Evolutionary conservation across 2,113 vertebrate species (phyloP).

Genomic region (zebrafish (Danio rerio)): GRCz12tu NC_133189.1:42908001-42908500

Average conservation of each 20-base stretch:
- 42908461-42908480: background rate
- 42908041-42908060: too few species aligned
- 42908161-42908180: background rate
- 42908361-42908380: background rate
- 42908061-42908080: background rate
- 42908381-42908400: background rate
- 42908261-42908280: conserved; percentile 37
- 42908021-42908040: too few species aligned
- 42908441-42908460: conserved; percentile 22
- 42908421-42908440: conserved; percentile 15
- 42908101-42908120: background rate
- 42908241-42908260: conserved; percentile 43
- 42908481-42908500: background rate
- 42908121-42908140: background rate
- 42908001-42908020: background rate
- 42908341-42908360: conserved; percentile 25
- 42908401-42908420: conserved; percentile 39
- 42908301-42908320: conserved; percentile 29
- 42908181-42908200: background rate
- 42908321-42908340: conserved; percentile 44
- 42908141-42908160: background rate
- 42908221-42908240: conserved; percentile 25
- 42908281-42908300: conserved; percentile 39
- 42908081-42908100: background rate
- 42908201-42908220: conserved; percentile 32